Percentiles rank a stretch among this genome's conserved stretches.
These are phyloP conservation scores for Hapalemur alaotrensis DNA, from an alignment of 2,797 vertebrate genomes.

Conservation along the genomic window DNA sequence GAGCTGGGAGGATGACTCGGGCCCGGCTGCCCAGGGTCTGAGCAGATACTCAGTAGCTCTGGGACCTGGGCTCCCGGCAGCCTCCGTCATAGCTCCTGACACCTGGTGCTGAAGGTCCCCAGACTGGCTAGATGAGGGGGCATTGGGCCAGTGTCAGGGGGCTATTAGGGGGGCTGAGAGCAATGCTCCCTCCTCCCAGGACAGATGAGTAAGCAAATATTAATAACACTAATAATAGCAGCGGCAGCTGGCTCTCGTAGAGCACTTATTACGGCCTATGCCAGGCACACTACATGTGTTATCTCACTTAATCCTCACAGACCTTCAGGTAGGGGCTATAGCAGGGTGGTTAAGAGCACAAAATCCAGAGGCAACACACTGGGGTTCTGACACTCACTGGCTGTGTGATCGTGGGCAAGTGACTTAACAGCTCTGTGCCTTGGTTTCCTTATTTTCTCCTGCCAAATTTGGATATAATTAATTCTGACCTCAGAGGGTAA, in stretches of 20 bases:
- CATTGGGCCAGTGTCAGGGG: accelerated
- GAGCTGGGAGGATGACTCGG: not conserved
- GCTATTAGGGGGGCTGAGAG: not conserved
- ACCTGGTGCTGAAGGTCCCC: not conserved
- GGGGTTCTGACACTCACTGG: not conserved
- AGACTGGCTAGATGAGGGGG: not conserved
- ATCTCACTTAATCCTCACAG: not conserved
- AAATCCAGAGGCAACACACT: not conserved
- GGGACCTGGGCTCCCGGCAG: too few species aligned
- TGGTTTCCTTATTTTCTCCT: not conserved
- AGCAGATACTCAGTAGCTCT: not conserved
- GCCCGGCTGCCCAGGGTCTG: not conserved
- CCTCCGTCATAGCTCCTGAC: not conserved
- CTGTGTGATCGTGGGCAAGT: not conserved
- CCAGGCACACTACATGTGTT: not conserved
- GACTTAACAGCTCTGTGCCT: not conserved
- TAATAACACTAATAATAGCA: accelerated
- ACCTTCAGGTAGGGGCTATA: not conserved
- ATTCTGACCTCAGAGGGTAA: not conserved
- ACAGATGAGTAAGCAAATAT: not conserved
- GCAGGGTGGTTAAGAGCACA: not conserved
- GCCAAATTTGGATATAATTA: not conserved
- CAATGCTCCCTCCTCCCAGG: not conserved
- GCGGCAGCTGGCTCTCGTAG: not conserved
- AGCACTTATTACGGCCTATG: accelerated